A percentile compares a stretch with the other conserved stretches of the same genome.
Conservation (phyloP, 1,140 invertebrate genomes). For the Drosophila malerkotliana region DNA sequence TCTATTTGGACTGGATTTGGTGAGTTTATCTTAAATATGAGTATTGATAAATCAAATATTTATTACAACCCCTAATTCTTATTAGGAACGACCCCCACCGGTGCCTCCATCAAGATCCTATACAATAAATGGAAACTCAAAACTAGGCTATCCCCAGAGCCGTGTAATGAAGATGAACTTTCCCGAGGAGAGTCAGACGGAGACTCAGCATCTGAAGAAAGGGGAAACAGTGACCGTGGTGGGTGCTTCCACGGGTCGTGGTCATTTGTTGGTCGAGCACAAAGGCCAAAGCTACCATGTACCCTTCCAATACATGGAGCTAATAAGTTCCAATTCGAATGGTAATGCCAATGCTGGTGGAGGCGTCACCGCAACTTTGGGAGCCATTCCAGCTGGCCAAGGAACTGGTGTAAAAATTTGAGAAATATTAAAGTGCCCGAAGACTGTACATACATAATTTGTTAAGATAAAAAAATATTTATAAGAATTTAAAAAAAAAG, state of each 20-base stretch:
- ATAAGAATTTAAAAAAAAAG: constrained; percentile 9
- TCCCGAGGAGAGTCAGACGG: constrained; percentile 86
- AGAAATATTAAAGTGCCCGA: constrained; percentile 5
- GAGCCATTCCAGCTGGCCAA: constrained; percentile 19
- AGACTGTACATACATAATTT: constrained; percentile 61
- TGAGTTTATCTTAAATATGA: constrained; percentile 83
- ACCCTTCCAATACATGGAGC: constrained; percentile 92
- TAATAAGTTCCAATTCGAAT: constrained; percentile 44
- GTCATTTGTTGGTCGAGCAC: constrained; percentile 93
- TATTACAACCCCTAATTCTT: background rate
- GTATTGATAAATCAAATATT: background rate
- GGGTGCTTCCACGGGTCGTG: constrained; percentile 91
- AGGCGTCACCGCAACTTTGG: background rate
- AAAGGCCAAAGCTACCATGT: constrained; percentile 92
- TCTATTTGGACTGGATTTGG: constrained; percentile 94
- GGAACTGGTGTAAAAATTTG: constrained; percentile 59
- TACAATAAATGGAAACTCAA: constrained; percentile 95
- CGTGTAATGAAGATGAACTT: constrained; percentile 95
- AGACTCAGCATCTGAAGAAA: constrained; percentile 86
- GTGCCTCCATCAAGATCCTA: constrained; percentile 95
- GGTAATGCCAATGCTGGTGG: constrained; percentile 22
- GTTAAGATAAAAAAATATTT: constrained; percentile 7
- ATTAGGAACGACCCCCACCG: constrained; percentile 93
- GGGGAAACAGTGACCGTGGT: constrained; percentile 93
- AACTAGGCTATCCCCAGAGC: constrained; percentile 95